A percentile compares a stretch with the other conserved stretches of the same genome.
Evolutionary conservation across 2,888 invertebrate genomes (phyloP).

Genomic region (Kryphioiulus occultus): DNA sequence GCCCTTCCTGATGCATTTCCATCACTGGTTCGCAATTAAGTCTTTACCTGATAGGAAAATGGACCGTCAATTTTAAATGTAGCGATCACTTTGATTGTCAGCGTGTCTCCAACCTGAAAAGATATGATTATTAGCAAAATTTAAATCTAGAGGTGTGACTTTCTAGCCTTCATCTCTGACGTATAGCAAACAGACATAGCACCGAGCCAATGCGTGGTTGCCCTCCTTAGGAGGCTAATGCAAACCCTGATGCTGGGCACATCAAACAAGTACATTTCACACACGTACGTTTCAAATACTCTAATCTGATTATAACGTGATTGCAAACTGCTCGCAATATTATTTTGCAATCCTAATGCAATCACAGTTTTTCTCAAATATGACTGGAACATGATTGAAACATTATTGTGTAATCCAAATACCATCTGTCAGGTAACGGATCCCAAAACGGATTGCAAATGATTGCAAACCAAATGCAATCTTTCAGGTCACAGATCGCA

Average conservation of each 20-base stretch:
- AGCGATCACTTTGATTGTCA: neutral
- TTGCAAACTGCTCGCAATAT: too few species aligned
- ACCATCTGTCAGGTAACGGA: too few species aligned
- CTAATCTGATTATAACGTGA: too few species aligned
- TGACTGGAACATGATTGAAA: too few species aligned
- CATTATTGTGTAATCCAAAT: too few species aligned
- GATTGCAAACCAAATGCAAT: too few species aligned
- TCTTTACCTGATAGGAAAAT: constrained; percentile 38
- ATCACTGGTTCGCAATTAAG: too few species aligned
- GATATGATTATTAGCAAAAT: neutral
- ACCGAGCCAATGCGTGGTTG: neutral
- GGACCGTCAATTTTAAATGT: neutral
- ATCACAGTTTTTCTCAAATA: too few species aligned
- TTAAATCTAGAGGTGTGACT: neutral
- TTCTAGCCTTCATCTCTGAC: neutral
- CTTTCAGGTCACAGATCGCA: too few species aligned
- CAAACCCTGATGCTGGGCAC: neutral
- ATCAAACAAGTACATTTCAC: neutral
- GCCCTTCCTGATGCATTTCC: neutral
- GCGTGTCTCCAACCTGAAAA: constrained; percentile 14
- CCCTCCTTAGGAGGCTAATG: neutral
- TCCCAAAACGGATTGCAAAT: too few species aligned
- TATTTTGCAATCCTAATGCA: too few species aligned
- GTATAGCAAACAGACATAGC: neutral
- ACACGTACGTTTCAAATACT: too few species aligned